phyloP scores from a whole-genome alignment of 2,888 invertebrate genomes.

The Hermaeophaga mercurialis region DNA sequence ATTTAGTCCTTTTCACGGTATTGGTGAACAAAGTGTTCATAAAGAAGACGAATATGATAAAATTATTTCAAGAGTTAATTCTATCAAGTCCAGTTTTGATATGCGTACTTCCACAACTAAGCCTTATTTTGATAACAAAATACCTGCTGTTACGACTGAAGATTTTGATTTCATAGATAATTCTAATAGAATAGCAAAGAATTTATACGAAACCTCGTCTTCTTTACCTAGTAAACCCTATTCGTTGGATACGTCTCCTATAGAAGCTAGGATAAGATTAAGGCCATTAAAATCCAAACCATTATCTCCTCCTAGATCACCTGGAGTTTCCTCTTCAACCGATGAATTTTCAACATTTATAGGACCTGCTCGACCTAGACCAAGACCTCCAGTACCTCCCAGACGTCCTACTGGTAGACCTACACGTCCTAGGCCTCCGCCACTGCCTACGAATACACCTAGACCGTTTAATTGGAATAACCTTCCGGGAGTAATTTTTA shows the following conservation, averaged over 20 bases:
- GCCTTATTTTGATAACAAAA: too few species aligned
- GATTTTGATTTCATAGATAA: too few species aligned
- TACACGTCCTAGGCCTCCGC: constrained; percentile 25
- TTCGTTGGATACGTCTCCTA: too few species aligned
- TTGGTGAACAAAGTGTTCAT: neutral
- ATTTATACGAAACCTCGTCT: too few species aligned
- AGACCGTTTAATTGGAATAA: constrained; percentile 20
- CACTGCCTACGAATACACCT: constrained; percentile 19
- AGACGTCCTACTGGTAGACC: constrained; percentile 5
- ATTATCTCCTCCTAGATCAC: constrained; percentile 18
- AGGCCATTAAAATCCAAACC: neutral
- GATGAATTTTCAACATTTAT: too few species aligned
- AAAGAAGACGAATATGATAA: neutral
- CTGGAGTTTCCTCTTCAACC: too few species aligned
- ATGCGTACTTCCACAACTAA: neutral
- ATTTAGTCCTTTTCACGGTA: neutral
- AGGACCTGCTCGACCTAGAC: too few species aligned
- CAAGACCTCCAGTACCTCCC: constrained; percentile 7
- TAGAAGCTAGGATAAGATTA: neutral
- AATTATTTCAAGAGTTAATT: neutral
- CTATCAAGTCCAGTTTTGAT: neutral
- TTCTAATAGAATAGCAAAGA: too few species aligned
- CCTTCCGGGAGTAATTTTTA: constrained; percentile 28
- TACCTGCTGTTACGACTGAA: too few species aligned
- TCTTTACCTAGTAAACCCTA: too few species aligned